Percentiles rank a stretch among this genome's conserved stretches.
Evolutionary conservation across 2,888 invertebrate genomes (phyloP).

Genomic region (Rosalia funebris): DNA sequence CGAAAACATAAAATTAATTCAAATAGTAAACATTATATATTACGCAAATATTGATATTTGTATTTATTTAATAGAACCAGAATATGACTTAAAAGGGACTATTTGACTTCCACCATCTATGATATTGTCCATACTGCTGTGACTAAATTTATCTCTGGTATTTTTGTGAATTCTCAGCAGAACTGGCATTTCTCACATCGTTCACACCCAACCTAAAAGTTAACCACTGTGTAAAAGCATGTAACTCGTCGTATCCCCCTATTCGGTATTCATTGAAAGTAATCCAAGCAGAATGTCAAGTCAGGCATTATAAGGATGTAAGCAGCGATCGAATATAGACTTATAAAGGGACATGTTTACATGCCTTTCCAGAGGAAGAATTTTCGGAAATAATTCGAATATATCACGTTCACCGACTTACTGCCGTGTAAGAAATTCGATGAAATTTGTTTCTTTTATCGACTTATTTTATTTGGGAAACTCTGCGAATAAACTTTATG

Average conservation of each 20-base stretch:
- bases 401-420: slow-evolving; percentile 40
- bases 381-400: slow-evolving; percentile 46
- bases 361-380: slow-evolving; percentile 41
- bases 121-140: no score
- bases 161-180: background rate
- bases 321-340: slow-evolving; percentile 39
- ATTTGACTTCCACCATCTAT: no score
- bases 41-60: no score
- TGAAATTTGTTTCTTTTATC: slow-evolving; percentile 32
- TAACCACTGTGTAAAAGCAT: slow-evolving; percentile 1
- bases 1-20: no score
- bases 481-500: slow-evolving; percentile 25
- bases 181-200: background rate
- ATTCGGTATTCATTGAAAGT: slow-evolving; percentile 32
- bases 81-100: no score
- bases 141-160: no score
- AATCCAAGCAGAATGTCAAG: slow-evolving; percentile 42
- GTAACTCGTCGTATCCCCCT: slow-evolving; percentile 8
- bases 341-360: slow-evolving; percentile 47
- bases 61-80: no score
- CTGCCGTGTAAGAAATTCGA: slow-evolving; percentile 27
- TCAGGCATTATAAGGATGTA: slow-evolving; percentile 44
- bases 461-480: slow-evolving; percentile 26
- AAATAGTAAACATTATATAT: no score
- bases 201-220: background rate